Conservation (phyloP, 37 sponge, comb jelly and placozoan species). For the Dysidea cf. avara region DNA sequence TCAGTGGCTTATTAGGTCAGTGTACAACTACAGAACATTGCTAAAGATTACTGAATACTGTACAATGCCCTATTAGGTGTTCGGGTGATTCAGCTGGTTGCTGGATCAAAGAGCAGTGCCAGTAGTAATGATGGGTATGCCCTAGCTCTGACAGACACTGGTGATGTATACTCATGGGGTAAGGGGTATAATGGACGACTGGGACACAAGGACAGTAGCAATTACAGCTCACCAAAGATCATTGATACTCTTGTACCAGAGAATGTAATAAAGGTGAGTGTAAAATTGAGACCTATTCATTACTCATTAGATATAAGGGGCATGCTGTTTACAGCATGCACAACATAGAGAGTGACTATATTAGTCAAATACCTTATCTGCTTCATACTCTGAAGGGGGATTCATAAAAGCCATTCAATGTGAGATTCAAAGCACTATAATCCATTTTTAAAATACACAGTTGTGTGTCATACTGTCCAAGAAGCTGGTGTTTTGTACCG, state of each 20-base stretch:
- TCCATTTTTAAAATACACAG: no score
- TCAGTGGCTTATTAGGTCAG: conserved; percentile 71
- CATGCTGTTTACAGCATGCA: no score
- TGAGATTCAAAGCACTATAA: no score
- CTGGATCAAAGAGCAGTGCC: conserved; percentile 43
- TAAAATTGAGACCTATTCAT: neutral
- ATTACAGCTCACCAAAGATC: conserved; percentile 57
- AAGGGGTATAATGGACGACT: conserved; percentile 67
- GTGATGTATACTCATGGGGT: conserved; percentile 83
- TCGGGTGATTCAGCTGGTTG: conserved; percentile 51
- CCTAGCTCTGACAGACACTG: conserved; percentile 66
- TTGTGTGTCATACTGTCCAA: no score
- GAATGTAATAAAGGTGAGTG: conserved; percentile 52
- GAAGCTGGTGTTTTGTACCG: no score
- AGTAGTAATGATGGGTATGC: conserved; percentile 69
- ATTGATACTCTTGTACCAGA: conserved; percentile 60
- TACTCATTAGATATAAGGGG: neutral
- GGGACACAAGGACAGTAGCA: conserved; percentile 67
- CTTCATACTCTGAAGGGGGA: no score
- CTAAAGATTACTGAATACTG: neutral
- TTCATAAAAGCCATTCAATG: no score
- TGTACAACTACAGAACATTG: no score
- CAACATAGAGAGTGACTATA: no score
- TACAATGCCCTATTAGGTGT: conserved; percentile 27
- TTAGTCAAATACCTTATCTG: no score